Evolutionary conservation across 2,797 vertebrate genomes (phyloP).

Genomic region (Sciurus vulgaris): DNA sequence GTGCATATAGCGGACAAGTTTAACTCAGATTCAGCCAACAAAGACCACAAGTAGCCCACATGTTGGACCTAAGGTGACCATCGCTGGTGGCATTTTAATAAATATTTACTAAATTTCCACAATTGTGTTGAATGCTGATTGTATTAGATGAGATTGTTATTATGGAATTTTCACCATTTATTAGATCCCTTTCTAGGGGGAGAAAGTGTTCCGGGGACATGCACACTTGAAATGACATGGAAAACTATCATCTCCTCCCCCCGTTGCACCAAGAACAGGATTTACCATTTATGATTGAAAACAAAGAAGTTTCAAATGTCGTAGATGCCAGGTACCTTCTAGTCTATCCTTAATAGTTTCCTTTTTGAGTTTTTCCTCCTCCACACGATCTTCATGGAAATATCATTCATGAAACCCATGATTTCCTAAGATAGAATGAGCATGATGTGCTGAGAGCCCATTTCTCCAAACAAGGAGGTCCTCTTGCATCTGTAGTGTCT

Average conservation of each 20-base stretch:
- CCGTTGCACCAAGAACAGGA: background rate
- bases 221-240: background rate
- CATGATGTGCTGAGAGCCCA: background rate
- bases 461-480: background rate
- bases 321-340: background rate
- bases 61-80: background rate
- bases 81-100: background rate
- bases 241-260: background rate
- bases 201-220: background rate
- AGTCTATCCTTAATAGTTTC: background rate
- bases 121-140: background rate
- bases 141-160: background rate
- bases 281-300: conserved; percentile 11
- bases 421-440: background rate
- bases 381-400: background rate
- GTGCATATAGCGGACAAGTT: background rate
- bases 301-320: background rate
- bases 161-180: background rate
- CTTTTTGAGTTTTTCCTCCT: background rate
- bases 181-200: background rate
- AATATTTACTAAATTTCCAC: background rate
- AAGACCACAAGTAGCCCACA: background rate
- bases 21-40: background rate
- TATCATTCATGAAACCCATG: background rate
- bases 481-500: background rate